Evolutionary conservation across 2,113 vertebrate genomes (phyloP).

Genomic region (Stigmatopora argus): DNA sequence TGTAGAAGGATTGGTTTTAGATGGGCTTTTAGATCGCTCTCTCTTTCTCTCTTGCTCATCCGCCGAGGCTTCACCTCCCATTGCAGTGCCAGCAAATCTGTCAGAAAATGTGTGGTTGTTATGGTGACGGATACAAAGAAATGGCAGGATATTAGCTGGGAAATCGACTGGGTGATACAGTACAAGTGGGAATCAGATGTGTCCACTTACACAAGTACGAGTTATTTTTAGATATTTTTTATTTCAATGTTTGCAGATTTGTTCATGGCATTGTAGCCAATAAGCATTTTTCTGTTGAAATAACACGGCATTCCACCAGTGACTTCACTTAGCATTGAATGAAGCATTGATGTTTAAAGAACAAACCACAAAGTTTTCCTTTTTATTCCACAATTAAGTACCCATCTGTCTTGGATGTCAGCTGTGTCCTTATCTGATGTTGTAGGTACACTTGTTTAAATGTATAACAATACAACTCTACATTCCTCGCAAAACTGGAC

Average conservation of each 20-base stretch:
- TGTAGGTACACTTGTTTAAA: not conserved
- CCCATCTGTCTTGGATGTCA: slow-evolving; percentile 10
- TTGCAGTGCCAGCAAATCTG: slow-evolving; percentile 71
- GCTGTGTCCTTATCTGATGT: slow-evolving; percentile 3
- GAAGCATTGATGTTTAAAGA: slow-evolving; percentile 6
- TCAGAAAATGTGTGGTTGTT: slow-evolving; percentile 76
- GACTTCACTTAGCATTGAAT: slow-evolving; percentile 4
- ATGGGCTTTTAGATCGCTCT: slow-evolving; percentile 55
- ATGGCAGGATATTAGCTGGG: slow-evolving; percentile 62
- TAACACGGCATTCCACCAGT: slow-evolving; percentile 48
- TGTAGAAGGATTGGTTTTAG: slow-evolving; percentile 58
- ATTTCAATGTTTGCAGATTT: slow-evolving; percentile 26
- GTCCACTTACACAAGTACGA: not conserved
- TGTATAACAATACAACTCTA: not conserved
- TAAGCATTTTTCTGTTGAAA: slow-evolving; percentile 42
- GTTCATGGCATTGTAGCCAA: slow-evolving; percentile 49
- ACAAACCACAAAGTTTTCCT: slow-evolving; percentile 16
- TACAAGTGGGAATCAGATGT: slow-evolving; percentile 31
- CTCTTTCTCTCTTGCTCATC: slow-evolving; percentile 28
- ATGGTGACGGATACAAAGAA: slow-evolving; percentile 72
- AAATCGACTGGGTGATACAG: slow-evolving; percentile 41
- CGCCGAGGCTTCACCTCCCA: slow-evolving; percentile 64
- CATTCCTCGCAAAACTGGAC: slow-evolving; percentile 6
- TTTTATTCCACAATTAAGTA: not conserved
- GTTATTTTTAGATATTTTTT: slow-evolving; percentile 25